phyloP scores from a whole-genome alignment of 2,888 invertebrate genomes.

The Thelaira solivaga region DNA sequence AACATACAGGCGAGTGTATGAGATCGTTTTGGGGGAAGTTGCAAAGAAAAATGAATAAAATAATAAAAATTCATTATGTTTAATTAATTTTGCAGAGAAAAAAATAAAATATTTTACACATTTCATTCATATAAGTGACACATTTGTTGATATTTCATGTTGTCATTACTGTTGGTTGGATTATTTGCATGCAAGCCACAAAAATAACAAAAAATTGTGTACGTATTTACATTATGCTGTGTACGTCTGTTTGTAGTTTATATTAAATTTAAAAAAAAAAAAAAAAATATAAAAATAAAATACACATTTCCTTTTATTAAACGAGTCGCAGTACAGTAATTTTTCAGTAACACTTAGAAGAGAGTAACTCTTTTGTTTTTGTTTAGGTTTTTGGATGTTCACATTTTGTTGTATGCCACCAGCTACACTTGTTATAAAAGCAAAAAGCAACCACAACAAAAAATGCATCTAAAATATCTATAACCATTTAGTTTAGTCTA shows the following conservation, averaged over 20 bases:
- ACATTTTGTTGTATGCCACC: conserved; percentile 25
- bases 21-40: not conserved
- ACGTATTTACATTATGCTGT: conserved; percentile 32
- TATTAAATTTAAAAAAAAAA: conserved; percentile 2
- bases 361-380: not conserved
- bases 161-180: conserved; percentile 11
- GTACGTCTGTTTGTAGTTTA: not conserved
- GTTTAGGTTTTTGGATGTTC: not conserved
- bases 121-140: conserved; percentile 55
- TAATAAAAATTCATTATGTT: conserved; percentile 54
- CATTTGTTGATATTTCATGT: conserved; percentile 31
- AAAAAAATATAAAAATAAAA: conserved; percentile 30
- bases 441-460: conserved; percentile 13
- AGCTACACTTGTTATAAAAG: conserved; percentile 43
- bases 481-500: conserved; percentile 32
- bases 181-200: not conserved
- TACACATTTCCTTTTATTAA: conserved; percentile 58
- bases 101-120: conserved; percentile 20
- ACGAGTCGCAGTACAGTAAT: conserved; percentile 2
- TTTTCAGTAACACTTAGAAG: conserved; percentile 1
- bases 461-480: conserved; percentile 22
- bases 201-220: not conserved
- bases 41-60: conserved; percentile 30
- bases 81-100: conserved; percentile 57
- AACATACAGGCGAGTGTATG: not conserved